phyloP scores from a whole-genome alignment of 2,797 vertebrate species.

The Linurgus olivaceus region DNA sequence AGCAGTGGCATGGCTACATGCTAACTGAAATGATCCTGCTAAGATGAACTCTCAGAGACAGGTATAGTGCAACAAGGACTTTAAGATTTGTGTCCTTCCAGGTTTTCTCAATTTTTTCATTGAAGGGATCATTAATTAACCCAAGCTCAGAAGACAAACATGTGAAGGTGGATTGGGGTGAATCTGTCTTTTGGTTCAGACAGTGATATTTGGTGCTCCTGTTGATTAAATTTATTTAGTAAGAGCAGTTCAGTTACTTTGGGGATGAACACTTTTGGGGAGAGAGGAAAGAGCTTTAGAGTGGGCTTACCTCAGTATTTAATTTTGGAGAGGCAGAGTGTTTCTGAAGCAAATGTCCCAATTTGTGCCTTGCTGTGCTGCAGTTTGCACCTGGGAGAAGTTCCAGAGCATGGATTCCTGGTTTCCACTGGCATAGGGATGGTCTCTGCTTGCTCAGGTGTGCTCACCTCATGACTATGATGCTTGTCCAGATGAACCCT shows the following conservation, averaged over 20 bases:
- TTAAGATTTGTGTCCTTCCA: background rate
- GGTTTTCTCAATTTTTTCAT: background rate
- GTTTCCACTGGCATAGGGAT: background rate
- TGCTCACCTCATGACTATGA: background rate
- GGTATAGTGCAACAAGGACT: background rate
- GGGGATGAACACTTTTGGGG: background rate
- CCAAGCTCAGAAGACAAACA: background rate
- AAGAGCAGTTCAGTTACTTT: background rate
- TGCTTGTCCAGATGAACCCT: background rate
- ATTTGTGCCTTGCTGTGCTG: background rate
- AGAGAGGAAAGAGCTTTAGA: background rate
- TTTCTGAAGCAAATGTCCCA: background rate
- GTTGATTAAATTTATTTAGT: background rate
- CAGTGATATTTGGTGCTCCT: background rate
- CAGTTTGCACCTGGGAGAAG: background rate
- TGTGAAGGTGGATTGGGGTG: background rate
- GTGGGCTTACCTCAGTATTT: background rate
- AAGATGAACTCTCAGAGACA: background rate
- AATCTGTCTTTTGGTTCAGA: background rate
- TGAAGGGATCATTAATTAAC: background rate
- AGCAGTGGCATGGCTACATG: background rate
- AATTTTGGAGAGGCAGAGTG: background rate
- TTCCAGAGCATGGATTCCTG: background rate
- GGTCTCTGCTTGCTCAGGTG: background rate
- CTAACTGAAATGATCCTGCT: constrained; percentile 9